phyloP scores from a whole-genome alignment of 1,140 invertebrate species.

The Drosophila pachea region DNA sequence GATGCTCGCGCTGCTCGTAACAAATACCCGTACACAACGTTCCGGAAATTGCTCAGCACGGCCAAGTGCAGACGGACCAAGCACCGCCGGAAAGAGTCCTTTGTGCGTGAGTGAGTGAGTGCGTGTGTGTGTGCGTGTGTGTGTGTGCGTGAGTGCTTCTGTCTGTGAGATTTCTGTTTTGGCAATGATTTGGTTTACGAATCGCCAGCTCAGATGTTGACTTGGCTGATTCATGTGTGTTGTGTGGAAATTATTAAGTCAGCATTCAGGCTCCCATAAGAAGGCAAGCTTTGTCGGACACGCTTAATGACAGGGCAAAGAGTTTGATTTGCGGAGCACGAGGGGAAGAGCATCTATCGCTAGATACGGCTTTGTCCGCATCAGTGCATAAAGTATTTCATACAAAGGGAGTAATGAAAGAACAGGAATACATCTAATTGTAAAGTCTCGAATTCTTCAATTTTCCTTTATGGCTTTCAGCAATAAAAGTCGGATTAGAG shows the following conservation, averaged over 20 bases:
- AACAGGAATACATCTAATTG: too few species aligned
- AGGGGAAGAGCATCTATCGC: too few species aligned
- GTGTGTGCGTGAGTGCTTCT: constrained; percentile 6
- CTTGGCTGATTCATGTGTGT: constrained; percentile 14
- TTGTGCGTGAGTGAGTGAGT: constrained; percentile 18
- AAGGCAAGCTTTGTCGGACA: background rate
- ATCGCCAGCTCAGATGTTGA: constrained; percentile 38
- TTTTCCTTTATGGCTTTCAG: too few species aligned
- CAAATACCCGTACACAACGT: constrained; percentile 28
- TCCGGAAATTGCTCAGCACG: constrained; percentile 51
- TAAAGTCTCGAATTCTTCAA: too few species aligned
- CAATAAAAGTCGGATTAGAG: too few species aligned
- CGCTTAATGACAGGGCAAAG: too few species aligned
- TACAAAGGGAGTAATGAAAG: too few species aligned
- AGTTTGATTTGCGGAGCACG: too few species aligned
- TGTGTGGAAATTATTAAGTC: constrained; percentile 20
- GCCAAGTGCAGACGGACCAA: constrained; percentile 49
- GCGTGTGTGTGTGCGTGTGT: background rate
- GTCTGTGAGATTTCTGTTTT: constrained; percentile 34
- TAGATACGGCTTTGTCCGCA: too few species aligned
- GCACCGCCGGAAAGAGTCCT: constrained; percentile 37
- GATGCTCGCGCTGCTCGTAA: constrained; percentile 24
- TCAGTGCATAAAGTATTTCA: too few species aligned
- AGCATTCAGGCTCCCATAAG: constrained; percentile 2
- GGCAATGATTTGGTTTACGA: constrained; percentile 52